Conservation (phyloP, 1,140 invertebrate species). For the Drosophila melanica region DNA sequence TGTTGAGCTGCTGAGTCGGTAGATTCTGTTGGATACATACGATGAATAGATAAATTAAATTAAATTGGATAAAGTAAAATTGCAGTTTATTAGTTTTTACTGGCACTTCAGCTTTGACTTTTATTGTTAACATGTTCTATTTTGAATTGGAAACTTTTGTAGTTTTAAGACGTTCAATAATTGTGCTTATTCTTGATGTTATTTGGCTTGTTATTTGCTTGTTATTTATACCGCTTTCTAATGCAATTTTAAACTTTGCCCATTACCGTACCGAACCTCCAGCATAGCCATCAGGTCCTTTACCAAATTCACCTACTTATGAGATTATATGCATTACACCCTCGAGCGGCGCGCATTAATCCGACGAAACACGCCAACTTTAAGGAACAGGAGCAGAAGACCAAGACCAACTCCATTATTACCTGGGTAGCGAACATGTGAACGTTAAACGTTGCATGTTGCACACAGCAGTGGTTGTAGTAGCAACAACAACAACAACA, state of each 20-base stretch:
- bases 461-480: constrained; percentile 34
- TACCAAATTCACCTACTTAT: constrained; percentile 68
- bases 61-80: not conserved
- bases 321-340: constrained; percentile 80
- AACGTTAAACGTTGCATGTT: constrained; percentile 77
- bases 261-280: constrained; percentile 34
- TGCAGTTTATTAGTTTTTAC: no score
- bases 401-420: constrained; percentile 17
- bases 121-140: constrained; percentile 20
- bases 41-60: not conserved
- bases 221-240: constrained; percentile 68
- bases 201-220: constrained; percentile 43
- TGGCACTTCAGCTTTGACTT: not conserved
- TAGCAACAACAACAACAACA: constrained; percentile 7
- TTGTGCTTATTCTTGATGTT: constrained; percentile 8
- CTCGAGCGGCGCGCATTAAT: constrained; percentile 69
- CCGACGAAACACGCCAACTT: constrained; percentile 50
- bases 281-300: constrained; percentile 38
- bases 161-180: constrained; percentile 44
- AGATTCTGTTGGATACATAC: not conserved
- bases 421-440: constrained; percentile 66
- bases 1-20: no score
- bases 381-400: constrained; percentile 8
- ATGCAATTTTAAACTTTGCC: constrained; percentile 67
- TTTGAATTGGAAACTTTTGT: constrained; percentile 36